phyloP scores from a whole-genome alignment of 1,140 invertebrate genomes.

The Sitophilus oryzae region DNA sequence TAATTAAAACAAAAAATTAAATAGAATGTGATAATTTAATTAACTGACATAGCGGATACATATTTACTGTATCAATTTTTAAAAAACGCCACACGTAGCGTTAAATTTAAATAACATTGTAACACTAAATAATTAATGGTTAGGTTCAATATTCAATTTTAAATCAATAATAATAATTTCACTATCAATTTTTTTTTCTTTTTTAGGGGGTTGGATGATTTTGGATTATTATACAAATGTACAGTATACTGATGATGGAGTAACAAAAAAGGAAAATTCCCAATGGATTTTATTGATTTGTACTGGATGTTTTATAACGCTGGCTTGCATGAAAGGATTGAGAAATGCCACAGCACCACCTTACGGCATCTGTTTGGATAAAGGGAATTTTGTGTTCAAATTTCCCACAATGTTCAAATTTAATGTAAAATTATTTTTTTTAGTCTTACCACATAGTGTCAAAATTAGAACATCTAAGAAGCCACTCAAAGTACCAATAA shows the following conservation, averaged over 20 bases:
- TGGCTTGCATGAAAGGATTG: conserved; percentile 8
- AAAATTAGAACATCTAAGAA: too few species aligned
- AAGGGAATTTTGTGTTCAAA: conserved; percentile 18
- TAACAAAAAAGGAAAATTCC: conserved; percentile 2
- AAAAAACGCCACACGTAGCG: too few species aligned
- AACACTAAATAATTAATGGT: too few species aligned
- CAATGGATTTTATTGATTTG: conserved; percentile 6
- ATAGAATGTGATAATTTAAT: too few species aligned
- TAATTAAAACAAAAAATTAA: too few species aligned
- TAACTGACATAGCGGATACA: too few species aligned
- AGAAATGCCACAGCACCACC: conserved; percentile 17
- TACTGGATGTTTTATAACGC: neutral
- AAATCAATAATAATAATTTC: neutral
- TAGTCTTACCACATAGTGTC: neutral
- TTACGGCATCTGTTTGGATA: conserved; percentile 19
- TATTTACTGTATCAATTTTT: too few species aligned
- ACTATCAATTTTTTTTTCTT: neutral
- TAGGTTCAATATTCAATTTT: too few species aligned
- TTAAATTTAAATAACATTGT: too few species aligned
- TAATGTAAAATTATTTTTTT: conserved; percentile 11
- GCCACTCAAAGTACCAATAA: too few species aligned
- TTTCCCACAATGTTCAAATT: conserved; percentile 19
- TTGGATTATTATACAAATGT: conserved; percentile 10
- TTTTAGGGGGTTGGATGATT: conserved; percentile 18
- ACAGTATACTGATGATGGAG: neutral